phyloP scores from a whole-genome alignment of 2,888 invertebrate genomes.

The Campoplex capitator region DNA sequence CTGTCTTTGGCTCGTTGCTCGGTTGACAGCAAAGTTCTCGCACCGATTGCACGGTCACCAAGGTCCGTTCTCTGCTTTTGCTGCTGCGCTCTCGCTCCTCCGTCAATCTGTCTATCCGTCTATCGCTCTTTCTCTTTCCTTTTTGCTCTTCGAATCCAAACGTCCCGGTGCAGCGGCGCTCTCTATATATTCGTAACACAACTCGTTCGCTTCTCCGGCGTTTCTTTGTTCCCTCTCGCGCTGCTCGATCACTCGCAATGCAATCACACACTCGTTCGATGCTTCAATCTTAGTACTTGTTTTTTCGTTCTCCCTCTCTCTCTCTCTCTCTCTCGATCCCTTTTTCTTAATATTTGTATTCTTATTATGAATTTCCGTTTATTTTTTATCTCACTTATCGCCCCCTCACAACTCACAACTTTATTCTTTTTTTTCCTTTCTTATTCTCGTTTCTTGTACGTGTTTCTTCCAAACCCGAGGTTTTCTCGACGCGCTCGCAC shows the following conservation, averaged over 20 bases:
- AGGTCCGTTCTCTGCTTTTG: slow-evolving; percentile 44
- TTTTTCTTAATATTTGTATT: slow-evolving; percentile 19
- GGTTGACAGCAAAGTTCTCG: slow-evolving; percentile 57
- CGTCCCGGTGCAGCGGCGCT: slow-evolving; percentile 32
- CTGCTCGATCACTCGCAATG: slow-evolving; percentile 18
- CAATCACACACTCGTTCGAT: slow-evolving; percentile 23
- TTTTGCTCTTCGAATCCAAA: background rate
- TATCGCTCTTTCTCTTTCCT: slow-evolving; percentile 16
- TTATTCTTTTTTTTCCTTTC: background rate
- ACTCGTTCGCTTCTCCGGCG: slow-evolving; percentile 24
- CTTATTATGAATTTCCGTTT: background rate
- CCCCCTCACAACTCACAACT: background rate
- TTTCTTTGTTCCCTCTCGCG: slow-evolving; percentile 30
- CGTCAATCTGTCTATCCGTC: slow-evolving; percentile 52
- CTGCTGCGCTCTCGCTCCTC: slow-evolving; percentile 56
- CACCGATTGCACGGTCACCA: slow-evolving; percentile 70
- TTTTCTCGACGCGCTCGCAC: slow-evolving; percentile 1
- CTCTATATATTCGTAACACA: slow-evolving; percentile 29
- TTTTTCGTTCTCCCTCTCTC: background rate
- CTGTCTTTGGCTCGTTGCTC: slow-evolving; percentile 29
- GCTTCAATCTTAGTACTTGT: background rate
- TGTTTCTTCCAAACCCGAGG: background rate
- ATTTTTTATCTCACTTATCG: background rate
- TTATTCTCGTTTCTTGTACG: background rate
- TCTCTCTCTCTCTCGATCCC: background rate